Evolutionary conservation across 2,113 vertebrate genomes (phyloP), one percentile per base, ranked within the genome.

Genomic region (Xenopus laevis): DNA sequence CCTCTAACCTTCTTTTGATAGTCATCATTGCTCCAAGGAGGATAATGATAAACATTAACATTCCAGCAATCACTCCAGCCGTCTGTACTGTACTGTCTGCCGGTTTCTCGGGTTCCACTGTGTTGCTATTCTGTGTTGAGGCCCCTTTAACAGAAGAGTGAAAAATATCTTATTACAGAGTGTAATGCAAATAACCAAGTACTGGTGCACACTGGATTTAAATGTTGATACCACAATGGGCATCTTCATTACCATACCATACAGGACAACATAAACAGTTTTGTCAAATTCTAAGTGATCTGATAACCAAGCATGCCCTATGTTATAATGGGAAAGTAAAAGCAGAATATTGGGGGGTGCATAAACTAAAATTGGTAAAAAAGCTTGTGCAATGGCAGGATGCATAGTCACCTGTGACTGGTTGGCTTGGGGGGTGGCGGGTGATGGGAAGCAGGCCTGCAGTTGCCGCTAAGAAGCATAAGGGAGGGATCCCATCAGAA

Each of bases 41-140:
- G 81, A 98, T 97, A 80, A 98, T 97, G 81, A 98, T 89, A 84
- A 98, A 98, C 96, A 98, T 96, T 77, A 98, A 91, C 67, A 98
- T 94, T 9, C 97, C 97, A 0, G 95, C 95, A 18, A 98, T 93
- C 61, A 98, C 96, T 0, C 97, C 97, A 0, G 96, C 97, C 92
- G 98, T 96, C 83, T 98, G 98, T 81, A 98, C 95, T 0, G 95
- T 98, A 82, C 88, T 93, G 86, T 98, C 96, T 59, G 94, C 95
- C 83, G 97, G 97, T 79, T 98, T 97, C 88, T 98, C 97, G 0
- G 96, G 97, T 78, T 98, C 96, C 86, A 97, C 92, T 1, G 94
- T 93, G 17, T 97, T 96, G 13, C 95, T 96, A 82, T 98, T 97
- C 87, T 98, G 96, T 0, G 95, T 97, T 77, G 96, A 98, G 2